Evolutionary conservation across 2,113 vertebrate species (phyloP).

Genomic region (Parus major): DNA sequence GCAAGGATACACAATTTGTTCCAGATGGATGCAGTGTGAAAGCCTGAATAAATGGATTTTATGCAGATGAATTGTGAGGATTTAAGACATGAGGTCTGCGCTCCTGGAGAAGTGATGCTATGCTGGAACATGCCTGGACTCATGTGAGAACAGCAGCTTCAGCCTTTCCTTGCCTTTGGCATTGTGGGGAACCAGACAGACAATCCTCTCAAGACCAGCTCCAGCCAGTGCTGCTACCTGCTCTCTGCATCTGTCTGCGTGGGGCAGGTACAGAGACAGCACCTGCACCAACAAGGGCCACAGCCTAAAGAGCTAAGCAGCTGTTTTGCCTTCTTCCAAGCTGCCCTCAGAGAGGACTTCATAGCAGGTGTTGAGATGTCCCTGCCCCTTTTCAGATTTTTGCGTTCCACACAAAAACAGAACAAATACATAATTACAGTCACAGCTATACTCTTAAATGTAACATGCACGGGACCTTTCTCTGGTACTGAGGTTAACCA

Average conservation of each 20-base stretch:
- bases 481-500: background rate
- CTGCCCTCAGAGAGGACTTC: background rate
- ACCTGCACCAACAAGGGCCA: background rate
- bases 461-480: background rate
- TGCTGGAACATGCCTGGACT: rapidly evolving
- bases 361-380: background rate
- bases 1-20: background rate
- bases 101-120: background rate
- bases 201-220: background rate
- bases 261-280: background rate
- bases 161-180: background rate
- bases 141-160: background rate
- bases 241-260: background rate
- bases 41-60: slow-evolving; percentile 15
- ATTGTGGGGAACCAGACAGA: background rate
- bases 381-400: background rate
- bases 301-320: background rate
- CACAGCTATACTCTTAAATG: background rate
- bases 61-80: background rate
- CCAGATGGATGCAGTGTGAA: background rate
- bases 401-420: background rate
- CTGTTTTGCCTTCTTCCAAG: background rate
- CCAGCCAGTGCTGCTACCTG: background rate
- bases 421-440: background rate
- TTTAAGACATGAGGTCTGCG: rapidly evolving